phyloP scores from a whole-genome alignment of 2,888 invertebrate genomes.

The Epiperipatus broadwayi region DNA sequence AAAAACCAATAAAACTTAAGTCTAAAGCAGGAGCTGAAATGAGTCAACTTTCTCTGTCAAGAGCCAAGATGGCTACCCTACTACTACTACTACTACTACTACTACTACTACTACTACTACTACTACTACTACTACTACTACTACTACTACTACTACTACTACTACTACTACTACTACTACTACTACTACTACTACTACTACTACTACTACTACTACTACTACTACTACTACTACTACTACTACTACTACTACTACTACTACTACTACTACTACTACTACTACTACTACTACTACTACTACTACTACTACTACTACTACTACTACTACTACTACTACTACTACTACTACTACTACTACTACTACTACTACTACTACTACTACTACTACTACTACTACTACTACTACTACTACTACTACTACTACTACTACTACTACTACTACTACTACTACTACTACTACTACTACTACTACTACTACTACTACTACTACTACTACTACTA shows the following conservation, averaged over 20 bases:
- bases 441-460: constrained; percentile 8
- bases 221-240: constrained; percentile 9
- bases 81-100: constrained; percentile 8
- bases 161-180: not conserved
- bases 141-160: constrained; percentile 3
- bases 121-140: constrained; percentile 3
- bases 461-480: constrained; percentile 9
- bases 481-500: constrained; percentile 8
- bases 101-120: constrained; percentile 13
- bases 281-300: constrained; percentile 9
- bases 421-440: constrained; percentile 8
- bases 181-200: not conserved
- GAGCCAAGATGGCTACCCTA: no score
- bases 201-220: constrained; percentile 8
- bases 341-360: constrained; percentile 8
- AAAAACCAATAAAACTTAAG: no score
- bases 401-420: constrained; percentile 9
- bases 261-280: constrained; percentile 8
- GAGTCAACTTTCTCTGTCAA: no score
- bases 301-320: constrained; percentile 8
- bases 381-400: constrained; percentile 8
- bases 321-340: constrained; percentile 8
- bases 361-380: constrained; percentile 8
- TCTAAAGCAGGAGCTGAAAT: no score
- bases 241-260: constrained; percentile 8